These are phyloP conservation scores for Macquaria australasica DNA, from an alignment of 2,113 vertebrate species.

Conservation along the genomic window DNA sequence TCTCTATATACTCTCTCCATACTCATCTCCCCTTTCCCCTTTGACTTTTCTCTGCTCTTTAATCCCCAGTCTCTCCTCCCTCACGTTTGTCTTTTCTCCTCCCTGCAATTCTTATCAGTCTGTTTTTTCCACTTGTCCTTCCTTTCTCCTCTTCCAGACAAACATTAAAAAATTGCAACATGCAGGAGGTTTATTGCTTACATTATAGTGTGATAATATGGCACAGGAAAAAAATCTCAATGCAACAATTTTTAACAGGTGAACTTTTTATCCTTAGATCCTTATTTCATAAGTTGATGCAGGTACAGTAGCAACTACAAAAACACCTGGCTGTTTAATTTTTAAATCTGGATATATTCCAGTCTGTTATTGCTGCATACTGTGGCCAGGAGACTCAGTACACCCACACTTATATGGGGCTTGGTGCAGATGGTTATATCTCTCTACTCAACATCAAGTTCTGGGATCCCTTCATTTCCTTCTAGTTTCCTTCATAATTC, in stretches of 20 bases:
- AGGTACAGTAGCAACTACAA: background rate
- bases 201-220: background rate
- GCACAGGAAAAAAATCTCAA: background rate
- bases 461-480: background rate
- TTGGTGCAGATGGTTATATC: background rate
- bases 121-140: background rate
- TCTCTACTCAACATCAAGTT: background rate
- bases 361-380: background rate
- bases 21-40: conserved; percentile 44
- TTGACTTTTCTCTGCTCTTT: conserved; percentile 35
- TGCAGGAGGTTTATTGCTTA: background rate
- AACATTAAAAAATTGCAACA: background rate
- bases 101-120: conserved; percentile 3
- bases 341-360: background rate
- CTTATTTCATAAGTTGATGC: background rate
- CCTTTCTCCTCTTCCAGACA: background rate
- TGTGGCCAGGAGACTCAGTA: background rate
- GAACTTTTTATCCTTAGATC: background rate
- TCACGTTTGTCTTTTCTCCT: conserved; percentile 34
- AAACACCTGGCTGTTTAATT: background rate
- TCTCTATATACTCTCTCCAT: conserved; percentile 19
- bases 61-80: conserved; percentile 24
- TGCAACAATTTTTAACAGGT: background rate
- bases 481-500: background rate
- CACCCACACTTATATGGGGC: background rate